Percentiles rank a stretch among this genome's conserved stretches.
Conservation (phyloP, 2,888 invertebrate species). For the Sphinx pinastri region DNA sequence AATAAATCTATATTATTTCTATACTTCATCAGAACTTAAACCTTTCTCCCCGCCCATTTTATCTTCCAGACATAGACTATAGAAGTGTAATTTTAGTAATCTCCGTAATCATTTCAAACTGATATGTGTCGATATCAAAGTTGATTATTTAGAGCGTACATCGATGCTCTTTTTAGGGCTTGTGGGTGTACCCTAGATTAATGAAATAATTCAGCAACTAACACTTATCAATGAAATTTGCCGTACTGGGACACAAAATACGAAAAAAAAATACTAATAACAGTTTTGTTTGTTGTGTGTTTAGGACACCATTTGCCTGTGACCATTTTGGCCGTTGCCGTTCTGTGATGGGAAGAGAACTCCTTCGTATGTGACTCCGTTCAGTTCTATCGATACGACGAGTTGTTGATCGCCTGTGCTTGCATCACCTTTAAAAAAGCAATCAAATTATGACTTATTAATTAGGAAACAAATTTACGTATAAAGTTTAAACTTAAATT, state of each 20-base stretch:
- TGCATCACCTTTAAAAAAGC: slow-evolving; percentile 87
- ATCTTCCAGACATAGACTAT: slow-evolving; percentile 11
- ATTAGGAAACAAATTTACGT: too few relatives aligned
- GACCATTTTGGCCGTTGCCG: slow-evolving; percentile 71
- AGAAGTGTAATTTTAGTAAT: slow-evolving; percentile 13
- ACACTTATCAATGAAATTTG: slow-evolving; percentile 17
- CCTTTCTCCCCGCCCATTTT: slow-evolving; percentile 19
- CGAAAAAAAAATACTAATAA: slow-evolving; percentile 28
- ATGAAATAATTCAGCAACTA: neutral
- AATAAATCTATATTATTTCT: slow-evolving; percentile 18
- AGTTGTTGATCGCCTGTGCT: slow-evolving; percentile 94
- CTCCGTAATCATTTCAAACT: slow-evolving; percentile 17
- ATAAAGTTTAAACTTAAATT: too few relatives aligned
- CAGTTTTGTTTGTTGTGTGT: slow-evolving; percentile 27
- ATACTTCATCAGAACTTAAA: neutral
- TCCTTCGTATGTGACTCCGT: slow-evolving; percentile 97
- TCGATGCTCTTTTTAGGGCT: too few relatives aligned
- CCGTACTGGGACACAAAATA: slow-evolving; percentile 36
- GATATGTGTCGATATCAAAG: slow-evolving; percentile 3
- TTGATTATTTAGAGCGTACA: too few relatives aligned
- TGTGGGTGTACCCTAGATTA: neutral
- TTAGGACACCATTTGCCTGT: slow-evolving; percentile 79
- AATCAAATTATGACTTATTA: slow-evolving; percentile 27
- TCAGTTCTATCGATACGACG: slow-evolving; percentile 97
- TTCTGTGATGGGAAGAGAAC: slow-evolving; percentile 88